phyloP scores from a whole-genome alignment of 2,113 vertebrate species.

The Hyaena hyaena region DNA sequence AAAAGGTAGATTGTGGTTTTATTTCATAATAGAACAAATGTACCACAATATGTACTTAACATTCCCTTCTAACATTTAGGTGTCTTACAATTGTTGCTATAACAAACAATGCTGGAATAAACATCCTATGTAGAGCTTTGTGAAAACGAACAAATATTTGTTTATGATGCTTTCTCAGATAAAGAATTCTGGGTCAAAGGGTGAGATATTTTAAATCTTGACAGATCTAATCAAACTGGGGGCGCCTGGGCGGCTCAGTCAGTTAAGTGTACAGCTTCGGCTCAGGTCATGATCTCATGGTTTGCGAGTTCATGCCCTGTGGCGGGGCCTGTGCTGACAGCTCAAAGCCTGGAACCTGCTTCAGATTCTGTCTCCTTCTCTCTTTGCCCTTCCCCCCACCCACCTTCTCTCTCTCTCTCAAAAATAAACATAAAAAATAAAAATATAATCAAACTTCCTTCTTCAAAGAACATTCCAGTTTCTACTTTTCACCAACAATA shows the following conservation, averaged over 20 bases:
- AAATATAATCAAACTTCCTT: not conserved
- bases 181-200: not conserved
- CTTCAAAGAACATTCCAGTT: not conserved
- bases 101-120: constrained; percentile 36
- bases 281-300: too few species aligned
- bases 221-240: constrained; percentile 1
- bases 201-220: not conserved
- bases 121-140: constrained; percentile 1
- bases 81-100: not conserved
- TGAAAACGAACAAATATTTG: not conserved
- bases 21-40: constrained; percentile 7
- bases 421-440: too few species aligned
- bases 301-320: too few species aligned
- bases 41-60: not conserved
- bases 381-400: too few species aligned
- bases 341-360: too few species aligned
- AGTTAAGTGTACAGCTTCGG: too few species aligned
- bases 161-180: not conserved
- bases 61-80: constrained; percentile 17
- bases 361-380: too few species aligned
- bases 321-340: too few species aligned
- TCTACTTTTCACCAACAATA: constrained; percentile 13
- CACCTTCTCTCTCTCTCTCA: too few species aligned
- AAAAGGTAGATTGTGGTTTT: constrained; percentile 24
- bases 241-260: too few species aligned